These are phyloP conservation scores for Sebastes itinus DNA, from an alignment of 2,797 vertebrate species.

Conservation along the genomic window DNA sequence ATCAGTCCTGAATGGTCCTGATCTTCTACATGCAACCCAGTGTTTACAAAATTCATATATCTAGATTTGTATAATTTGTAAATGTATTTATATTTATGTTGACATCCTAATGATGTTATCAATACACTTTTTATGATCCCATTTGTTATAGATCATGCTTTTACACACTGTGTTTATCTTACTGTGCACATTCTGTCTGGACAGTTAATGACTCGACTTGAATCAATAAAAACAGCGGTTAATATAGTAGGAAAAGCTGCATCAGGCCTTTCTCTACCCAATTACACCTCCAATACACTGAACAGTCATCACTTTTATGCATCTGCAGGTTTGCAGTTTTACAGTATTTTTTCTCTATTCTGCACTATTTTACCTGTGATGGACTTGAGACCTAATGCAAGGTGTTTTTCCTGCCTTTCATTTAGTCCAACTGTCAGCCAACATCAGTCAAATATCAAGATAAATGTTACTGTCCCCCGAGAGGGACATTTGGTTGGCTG, in stretches of 20 bases:
- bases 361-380: slow-evolving; percentile 28
- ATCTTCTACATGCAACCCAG: neutral
- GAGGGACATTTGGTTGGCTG: neutral
- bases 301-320: slow-evolving; percentile 31
- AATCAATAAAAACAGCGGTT: slow-evolving; percentile 44
- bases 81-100: neutral
- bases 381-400: neutral
- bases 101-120: neutral
- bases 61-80: neutral
- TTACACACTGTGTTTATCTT: neutral
- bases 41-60: neutral
- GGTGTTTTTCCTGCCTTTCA: neutral
- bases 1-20: neutral
- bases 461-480: neutral
- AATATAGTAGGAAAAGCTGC: slow-evolving; percentile 41
- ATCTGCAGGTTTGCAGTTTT: slow-evolving; percentile 5
- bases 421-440: neutral
- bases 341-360: neutral
- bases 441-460: neutral
- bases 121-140: neutral
- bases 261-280: slow-evolving; percentile 46
- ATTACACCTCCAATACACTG: slow-evolving; percentile 21
- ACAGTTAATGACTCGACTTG: slow-evolving; percentile 5
- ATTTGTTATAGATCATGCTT: neutral
- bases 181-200: slow-evolving; percentile 5